These are phyloP conservation scores for Microctonus hyperodae DNA, from an alignment of 2,888 invertebrate species.

Conservation along the genomic window DNA sequence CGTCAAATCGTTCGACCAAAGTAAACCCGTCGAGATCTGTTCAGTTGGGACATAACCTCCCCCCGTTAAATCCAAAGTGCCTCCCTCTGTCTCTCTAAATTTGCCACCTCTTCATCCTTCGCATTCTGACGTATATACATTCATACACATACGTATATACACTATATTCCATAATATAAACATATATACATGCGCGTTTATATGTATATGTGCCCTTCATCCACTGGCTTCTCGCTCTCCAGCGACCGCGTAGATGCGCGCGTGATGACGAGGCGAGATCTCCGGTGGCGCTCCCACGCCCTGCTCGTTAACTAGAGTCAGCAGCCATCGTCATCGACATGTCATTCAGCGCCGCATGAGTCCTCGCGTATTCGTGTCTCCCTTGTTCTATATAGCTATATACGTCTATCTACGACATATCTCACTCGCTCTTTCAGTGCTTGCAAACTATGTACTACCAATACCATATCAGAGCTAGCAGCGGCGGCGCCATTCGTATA, in stretches of 20 bases:
- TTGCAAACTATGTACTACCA: conserved; percentile 8
- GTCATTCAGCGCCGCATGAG: conserved; percentile 58
- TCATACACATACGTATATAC: conserved; percentile 8
- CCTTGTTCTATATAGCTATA: conserved; percentile 28
- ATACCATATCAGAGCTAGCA: conserved; percentile 35
- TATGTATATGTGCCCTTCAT: neutral
- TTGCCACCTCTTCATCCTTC: conserved; percentile 29
- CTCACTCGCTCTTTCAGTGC: conserved; percentile 27
- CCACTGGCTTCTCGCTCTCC: conserved; percentile 9
- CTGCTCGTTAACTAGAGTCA: conserved; percentile 63
- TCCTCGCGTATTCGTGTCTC: conserved; percentile 42
- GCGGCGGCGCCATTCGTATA: conserved; percentile 11
- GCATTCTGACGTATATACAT: conserved; percentile 33
- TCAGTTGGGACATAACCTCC: conserved; percentile 39
- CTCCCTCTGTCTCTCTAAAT: conserved; percentile 29
- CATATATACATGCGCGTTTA: too few species aligned
- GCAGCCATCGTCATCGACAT: conserved; percentile 63
- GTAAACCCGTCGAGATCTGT: conserved; percentile 47
- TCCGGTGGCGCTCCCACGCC: conserved; percentile 54
- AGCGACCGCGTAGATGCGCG: conserved; percentile 35
- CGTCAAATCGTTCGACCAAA: conserved; percentile 49
- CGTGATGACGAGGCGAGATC: conserved; percentile 62
- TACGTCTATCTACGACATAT: conserved; percentile 18
- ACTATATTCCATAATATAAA: too few species aligned
- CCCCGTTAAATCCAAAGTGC: conserved; percentile 31